Percentiles rank a stretch among this genome's conserved stretches.
phyloP scores from a whole-genome alignment of 2,888 invertebrate genomes.

The Ecliptopera silaceata region DNA sequence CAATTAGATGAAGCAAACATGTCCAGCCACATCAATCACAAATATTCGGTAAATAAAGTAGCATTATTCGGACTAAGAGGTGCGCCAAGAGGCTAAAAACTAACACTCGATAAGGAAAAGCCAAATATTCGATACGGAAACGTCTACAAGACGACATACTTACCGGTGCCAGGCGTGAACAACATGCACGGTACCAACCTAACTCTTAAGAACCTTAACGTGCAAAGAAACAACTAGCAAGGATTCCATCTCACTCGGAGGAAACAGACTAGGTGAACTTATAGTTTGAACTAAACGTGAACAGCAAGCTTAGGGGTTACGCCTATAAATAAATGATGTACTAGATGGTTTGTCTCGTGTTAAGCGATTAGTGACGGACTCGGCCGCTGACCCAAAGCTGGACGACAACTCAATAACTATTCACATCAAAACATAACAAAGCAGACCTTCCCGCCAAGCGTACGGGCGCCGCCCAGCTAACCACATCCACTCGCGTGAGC shows the following conservation, averaged over 20 bases:
- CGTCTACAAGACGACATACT: conserved; percentile 20
- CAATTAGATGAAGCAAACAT: conserved; percentile 33
- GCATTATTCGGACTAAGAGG: conserved; percentile 33
- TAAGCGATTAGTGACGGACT: conserved; percentile 38
- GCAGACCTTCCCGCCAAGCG: conserved; percentile 33
- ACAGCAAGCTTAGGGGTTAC: conserved; percentile 25
- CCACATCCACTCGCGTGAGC: neutral
- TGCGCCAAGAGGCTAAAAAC: conserved; percentile 26
- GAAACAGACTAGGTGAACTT: conserved; percentile 22
- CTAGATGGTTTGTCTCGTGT: conserved; percentile 34
- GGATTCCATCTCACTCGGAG: conserved; percentile 18
- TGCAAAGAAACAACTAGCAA: conserved; percentile 20
- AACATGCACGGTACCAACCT: conserved; percentile 25
- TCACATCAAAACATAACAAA: conserved; percentile 38
- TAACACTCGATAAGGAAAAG: conserved; percentile 18
- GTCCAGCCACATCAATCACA: conserved; percentile 36
- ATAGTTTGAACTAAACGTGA: conserved; percentile 19
- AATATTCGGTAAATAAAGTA: conserved; percentile 24
- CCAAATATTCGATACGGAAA: conserved; percentile 4
- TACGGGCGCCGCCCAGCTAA: conserved; percentile 11
- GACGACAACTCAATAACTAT: conserved; percentile 34
- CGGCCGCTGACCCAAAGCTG: conserved; percentile 36
- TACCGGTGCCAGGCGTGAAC: conserved; percentile 18
- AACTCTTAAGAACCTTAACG: conserved; percentile 17
- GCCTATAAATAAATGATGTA: conserved; percentile 23